Conservation (phyloP, 2,888 invertebrate genomes). For the Tridacna gigas region DNA sequence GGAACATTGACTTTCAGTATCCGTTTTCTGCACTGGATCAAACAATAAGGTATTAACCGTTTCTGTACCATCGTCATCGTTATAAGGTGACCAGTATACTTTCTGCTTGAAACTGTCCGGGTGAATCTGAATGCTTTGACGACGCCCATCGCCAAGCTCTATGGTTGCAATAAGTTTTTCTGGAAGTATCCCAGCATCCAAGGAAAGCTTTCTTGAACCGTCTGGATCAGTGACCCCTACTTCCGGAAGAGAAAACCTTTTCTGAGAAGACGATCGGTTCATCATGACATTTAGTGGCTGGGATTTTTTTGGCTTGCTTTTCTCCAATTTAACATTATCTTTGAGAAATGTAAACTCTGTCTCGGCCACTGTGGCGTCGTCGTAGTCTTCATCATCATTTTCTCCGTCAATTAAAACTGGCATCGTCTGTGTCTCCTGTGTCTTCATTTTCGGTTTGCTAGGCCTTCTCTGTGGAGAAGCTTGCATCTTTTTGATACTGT, state of each 20-base stretch:
- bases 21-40: constrained; percentile 36
- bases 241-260: constrained; percentile 16
- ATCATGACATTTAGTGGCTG: neutral
- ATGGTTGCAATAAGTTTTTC: constrained; percentile 61
- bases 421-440: constrained; percentile 45
- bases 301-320: neutral
- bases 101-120: constrained; percentile 46
- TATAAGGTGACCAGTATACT: constrained; percentile 60
- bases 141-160: constrained; percentile 58
- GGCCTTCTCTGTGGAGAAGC: constrained; percentile 32
- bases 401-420: constrained; percentile 21
- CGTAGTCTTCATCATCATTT: constrained; percentile 7
- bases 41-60: constrained; percentile 38
- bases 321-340: constrained; percentile 7
- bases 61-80: constrained; percentile 35
- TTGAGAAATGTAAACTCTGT: constrained; percentile 1
- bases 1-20: constrained; percentile 51
- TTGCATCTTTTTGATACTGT: constrained; percentile 7
- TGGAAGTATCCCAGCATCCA: constrained; percentile 49
- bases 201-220: constrained; percentile 22
- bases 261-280: constrained; percentile 13
- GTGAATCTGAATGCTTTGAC: constrained; percentile 52
- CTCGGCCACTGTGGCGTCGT: constrained; percentile 10
- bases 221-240: neutral
- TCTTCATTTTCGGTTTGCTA: constrained; percentile 33